Conservation (phyloP, 2,113 vertebrate genomes). For the Campylomormyrus tamandua region DNA sequence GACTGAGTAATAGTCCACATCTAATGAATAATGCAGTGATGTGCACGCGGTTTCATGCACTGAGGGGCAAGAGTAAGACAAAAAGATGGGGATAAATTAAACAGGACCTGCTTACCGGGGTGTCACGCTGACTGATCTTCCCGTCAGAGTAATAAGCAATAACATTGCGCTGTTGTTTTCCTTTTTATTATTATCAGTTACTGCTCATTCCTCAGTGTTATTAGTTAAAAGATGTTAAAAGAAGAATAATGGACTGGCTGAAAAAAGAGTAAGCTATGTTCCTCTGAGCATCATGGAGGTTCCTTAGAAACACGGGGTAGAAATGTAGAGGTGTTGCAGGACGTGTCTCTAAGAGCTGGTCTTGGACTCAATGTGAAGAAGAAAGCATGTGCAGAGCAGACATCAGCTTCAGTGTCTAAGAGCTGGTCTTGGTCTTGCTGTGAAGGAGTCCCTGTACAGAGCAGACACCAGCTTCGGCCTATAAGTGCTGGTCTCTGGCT, state of each 20-base stretch:
- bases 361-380: neutral
- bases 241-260: neutral
- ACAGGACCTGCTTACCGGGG: neutral
- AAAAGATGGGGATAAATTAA: conserved; percentile 9
- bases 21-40: conserved; percentile 3
- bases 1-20: conserved; percentile 15
- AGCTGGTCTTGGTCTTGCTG: neutral
- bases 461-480: neutral
- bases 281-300: neutral
- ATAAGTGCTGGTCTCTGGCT: neutral
- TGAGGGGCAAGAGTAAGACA: neutral
- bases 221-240: neutral
- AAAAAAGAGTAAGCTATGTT: neutral
- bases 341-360: neutral
- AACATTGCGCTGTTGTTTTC: neutral
- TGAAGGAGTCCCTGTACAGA: neutral
- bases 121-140: neutral
- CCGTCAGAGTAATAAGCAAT: conserved; percentile 1
- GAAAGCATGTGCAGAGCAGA: neutral
- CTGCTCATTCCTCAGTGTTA: neutral
- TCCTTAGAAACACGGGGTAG: neutral
- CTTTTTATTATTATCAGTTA: neutral
- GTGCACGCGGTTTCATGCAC: neutral
- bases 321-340: neutral
- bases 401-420: neutral